Conservation (phyloP, 2,888 invertebrate genomes). For the Choristoneura rosaceana region DNA sequence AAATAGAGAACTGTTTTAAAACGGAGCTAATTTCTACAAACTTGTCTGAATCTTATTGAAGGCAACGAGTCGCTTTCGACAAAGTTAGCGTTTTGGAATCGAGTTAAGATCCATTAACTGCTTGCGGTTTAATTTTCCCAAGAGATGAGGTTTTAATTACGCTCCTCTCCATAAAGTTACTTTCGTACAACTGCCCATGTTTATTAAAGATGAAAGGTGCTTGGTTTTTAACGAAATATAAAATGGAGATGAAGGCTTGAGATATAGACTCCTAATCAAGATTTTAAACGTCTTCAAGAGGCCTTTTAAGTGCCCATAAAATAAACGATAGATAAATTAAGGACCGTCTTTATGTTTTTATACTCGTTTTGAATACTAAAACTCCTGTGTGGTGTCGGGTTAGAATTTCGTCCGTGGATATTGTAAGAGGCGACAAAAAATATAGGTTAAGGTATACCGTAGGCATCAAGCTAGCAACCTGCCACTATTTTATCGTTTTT, state of each 20-base stretch:
- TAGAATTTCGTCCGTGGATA: too few species aligned
- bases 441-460: too few species aligned
- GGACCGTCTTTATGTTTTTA: not conserved
- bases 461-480: too few species aligned
- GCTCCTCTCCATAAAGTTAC: conserved; percentile 64
- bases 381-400: too few species aligned
- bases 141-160: conserved; percentile 75
- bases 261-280: conserved; percentile 19
- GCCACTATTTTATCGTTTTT: too few species aligned
- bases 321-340: not conserved
- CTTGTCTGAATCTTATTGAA: conserved; percentile 75
- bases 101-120: conserved; percentile 81
- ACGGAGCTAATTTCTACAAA: conserved; percentile 72
- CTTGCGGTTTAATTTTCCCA: conserved; percentile 77
- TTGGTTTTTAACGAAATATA: conserved; percentile 22
- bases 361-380: too few species aligned
- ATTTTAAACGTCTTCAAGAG: conserved; percentile 3
- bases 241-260: conserved; percentile 9
- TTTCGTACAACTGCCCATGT: conserved; percentile 56
- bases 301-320: not conserved
- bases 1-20: conserved; percentile 64
- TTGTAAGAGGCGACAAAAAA: too few species aligned
- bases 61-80: conserved; percentile 70
- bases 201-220: conserved; percentile 59
- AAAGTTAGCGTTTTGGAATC: conserved; percentile 78